Percentiles rank a stretch among this genome's conserved stretches.
Evolutionary conservation across 2,888 invertebrate species (phyloP).

Genomic region (Hydropsyche betteni): DNA sequence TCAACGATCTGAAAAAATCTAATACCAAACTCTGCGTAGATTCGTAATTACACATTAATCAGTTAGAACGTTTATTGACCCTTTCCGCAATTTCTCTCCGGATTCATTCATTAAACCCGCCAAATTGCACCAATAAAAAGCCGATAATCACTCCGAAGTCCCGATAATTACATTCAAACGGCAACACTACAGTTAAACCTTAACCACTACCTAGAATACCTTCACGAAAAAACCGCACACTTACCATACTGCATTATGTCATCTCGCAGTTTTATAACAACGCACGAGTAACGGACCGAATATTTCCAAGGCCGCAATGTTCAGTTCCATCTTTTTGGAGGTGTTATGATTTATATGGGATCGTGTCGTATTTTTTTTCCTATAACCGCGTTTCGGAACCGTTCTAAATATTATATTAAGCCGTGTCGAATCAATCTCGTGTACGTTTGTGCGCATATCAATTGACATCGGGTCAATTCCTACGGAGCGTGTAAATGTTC

Average conservation of each 20-base stretch:
- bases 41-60: neutral
- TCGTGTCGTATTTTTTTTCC: conserved; percentile 15
- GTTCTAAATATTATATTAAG: neutral
- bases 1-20: no score
- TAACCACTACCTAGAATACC: no score
- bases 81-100: no score
- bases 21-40: neutral
- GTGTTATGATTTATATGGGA: conserved; percentile 20
- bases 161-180: no score
- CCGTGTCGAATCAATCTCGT: conserved; percentile 19
- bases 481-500: neutral
- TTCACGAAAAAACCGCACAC: no score
- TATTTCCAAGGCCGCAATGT: conserved; percentile 4
- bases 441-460: conserved; percentile 10
- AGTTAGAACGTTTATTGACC: no score
- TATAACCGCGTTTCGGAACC: neutral
- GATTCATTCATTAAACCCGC: no score
- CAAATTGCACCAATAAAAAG: no score
- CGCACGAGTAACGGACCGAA: neutral
- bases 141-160: no score
- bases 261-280: neutral
- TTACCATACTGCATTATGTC: no score
- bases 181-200: no score
- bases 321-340: conserved; percentile 6
- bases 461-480: conserved; percentile 23